A percentile compares a stretch with the other conserved stretches of the same genome.
phyloP scores from a whole-genome alignment of 2,113 vertebrate species.

The Diadophis punctatus region DNA sequence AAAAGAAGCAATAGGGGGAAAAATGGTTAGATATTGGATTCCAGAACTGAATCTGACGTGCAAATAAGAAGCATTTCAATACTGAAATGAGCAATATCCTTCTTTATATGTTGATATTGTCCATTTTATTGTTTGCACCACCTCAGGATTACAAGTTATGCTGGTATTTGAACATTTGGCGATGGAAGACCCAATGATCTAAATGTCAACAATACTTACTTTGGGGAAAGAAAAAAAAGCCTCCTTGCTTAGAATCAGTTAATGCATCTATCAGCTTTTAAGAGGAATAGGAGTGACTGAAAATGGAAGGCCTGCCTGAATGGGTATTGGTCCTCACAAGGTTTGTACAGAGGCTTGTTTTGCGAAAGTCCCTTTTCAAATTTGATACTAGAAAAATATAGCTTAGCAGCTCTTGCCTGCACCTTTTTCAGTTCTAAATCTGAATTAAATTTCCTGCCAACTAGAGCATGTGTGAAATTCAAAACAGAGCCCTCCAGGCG shows the following conservation, averaged over 20 bases:
- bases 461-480: constrained; percentile 27
- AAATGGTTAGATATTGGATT: not conserved
- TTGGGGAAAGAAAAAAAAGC: not conserved
- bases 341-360: not conserved
- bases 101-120: not conserved
- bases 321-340: not conserved
- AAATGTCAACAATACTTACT: not conserved
- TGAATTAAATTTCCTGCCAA: constrained; percentile 11
- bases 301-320: not conserved
- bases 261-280: not conserved
- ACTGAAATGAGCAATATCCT: not conserved
- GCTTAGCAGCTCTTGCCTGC: not conserved
- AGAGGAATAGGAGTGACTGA: not conserved
- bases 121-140: not conserved
- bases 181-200: not conserved
- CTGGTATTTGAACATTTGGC: not conserved
- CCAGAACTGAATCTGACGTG: not conserved
- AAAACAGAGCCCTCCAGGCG: constrained; percentile 18
- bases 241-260: not conserved
- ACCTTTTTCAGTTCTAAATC: constrained; percentile 26
- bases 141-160: not conserved
- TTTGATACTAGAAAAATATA: not conserved
- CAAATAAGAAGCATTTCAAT: not conserved
- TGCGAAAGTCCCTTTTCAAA: not conserved
- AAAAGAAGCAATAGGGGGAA: not conserved